phyloP scores from a whole-genome alignment of 2,797 vertebrate genomes.

The Cirrhinus molitorella region DNA sequence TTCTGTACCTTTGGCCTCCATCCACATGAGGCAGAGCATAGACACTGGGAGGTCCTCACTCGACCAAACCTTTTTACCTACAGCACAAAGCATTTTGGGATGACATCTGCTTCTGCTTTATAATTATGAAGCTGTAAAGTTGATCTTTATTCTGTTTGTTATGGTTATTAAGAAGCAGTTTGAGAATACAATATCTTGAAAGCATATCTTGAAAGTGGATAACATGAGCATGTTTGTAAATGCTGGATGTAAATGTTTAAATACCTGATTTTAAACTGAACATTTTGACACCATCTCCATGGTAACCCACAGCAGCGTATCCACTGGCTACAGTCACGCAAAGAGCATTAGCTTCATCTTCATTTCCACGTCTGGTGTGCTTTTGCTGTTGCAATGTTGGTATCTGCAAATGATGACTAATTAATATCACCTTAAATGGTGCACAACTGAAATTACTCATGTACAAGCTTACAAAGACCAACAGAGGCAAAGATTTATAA shows the following conservation, averaged over 20 bases:
- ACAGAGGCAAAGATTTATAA: background rate
- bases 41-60: conserved; percentile 65
- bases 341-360: conserved; percentile 73
- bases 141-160: no score
- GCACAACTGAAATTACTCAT: background rate
- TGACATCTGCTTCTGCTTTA: background rate
- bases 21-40: conserved; percentile 79
- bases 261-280: conserved; percentile 78
- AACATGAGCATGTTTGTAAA: background rate
- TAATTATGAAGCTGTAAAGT: no score
- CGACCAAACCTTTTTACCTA: conserved; percentile 72
- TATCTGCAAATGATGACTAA: conserved; percentile 13
- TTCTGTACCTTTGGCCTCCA: conserved; percentile 57
- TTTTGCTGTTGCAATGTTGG: background rate
- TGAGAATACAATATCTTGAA: no score
- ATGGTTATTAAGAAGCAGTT: background rate
- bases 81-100: background rate
- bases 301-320: conserved; percentile 81
- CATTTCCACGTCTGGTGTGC: conserved; percentile 45
- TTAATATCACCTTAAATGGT: background rate
- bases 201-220: no score
- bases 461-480: background rate
- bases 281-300: conserved; percentile 78
- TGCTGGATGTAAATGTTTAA: conserved; percentile 6
- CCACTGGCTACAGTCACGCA: conserved; percentile 77